phyloP scores from a whole-genome alignment of 2,797 vertebrate genomes.

The Apogon hyalosoma region DNA sequence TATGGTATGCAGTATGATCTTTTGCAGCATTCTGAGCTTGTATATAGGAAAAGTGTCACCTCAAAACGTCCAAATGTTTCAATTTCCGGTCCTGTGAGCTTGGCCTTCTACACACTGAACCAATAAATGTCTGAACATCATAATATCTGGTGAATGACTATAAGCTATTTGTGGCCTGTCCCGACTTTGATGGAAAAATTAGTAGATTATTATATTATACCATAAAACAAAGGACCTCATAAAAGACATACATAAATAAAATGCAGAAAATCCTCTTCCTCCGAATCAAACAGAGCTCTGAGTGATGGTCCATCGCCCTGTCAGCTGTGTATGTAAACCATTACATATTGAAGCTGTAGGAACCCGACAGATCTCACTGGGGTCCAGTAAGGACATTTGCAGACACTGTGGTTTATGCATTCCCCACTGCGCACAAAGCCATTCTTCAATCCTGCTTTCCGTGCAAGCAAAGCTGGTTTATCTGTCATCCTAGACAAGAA shows the following conservation, averaged over 20 bases:
- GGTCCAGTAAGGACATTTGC: slow-evolving; percentile 66
- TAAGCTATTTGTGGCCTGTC: slow-evolving; percentile 20
- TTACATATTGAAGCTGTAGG: slow-evolving; percentile 46
- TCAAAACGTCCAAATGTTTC: background rate
- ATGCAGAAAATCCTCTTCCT: slow-evolving; percentile 35
- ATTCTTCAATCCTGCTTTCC: slow-evolving; percentile 68
- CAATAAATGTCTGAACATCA: slow-evolving; percentile 6
- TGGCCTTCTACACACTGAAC: background rate
- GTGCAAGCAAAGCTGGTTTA: slow-evolving; percentile 65
- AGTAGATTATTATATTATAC: slow-evolving; percentile 19
- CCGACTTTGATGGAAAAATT: slow-evolving; percentile 8
- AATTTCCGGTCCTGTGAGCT: background rate
- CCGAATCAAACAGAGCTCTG: slow-evolving; percentile 35
- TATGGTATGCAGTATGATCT: no score
- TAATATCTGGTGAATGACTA: background rate
- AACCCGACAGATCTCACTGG: slow-evolving; percentile 32
- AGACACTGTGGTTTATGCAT: slow-evolving; percentile 62
- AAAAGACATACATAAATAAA: slow-evolving; percentile 24
- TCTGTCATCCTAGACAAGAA: slow-evolving; percentile 76
- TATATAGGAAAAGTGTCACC: background rate
- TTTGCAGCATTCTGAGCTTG: background rate
- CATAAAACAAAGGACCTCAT: slow-evolving; percentile 26
- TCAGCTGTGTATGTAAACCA: slow-evolving; percentile 56
- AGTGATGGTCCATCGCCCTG: slow-evolving; percentile 13
- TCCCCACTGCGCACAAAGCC: slow-evolving; percentile 56